A percentile compares a stretch with the other conserved stretches of the same genome.
phyloP scores from a whole-genome alignment of 2,888 invertebrate species.

The Xestia sexstrigata region DNA sequence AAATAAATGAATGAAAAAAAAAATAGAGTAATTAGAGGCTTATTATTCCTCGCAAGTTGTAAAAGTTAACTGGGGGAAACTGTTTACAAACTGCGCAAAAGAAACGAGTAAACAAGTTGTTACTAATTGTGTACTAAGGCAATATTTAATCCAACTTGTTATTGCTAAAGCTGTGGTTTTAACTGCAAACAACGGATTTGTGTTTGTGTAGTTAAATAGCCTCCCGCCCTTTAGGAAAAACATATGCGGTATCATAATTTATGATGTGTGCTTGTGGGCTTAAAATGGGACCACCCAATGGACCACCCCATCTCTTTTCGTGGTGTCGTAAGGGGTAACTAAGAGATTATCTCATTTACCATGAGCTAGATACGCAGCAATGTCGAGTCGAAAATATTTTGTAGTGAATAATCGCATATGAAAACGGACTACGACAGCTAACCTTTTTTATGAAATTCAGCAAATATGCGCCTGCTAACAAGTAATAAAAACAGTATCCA shows the following conservation, averaged over 20 bases:
- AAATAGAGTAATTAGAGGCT: slow-evolving; percentile 52
- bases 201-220: slow-evolving; percentile 42
- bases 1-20: slow-evolving; percentile 35
- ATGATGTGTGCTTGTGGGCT: slow-evolving; percentile 37
- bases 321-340: slow-evolving; percentile 7
- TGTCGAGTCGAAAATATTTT: background rate
- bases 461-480: too few relatives aligned
- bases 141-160: slow-evolving; percentile 61
- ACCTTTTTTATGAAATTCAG: background rate
- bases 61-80: slow-evolving; percentile 51
- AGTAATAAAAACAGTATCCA: background rate
- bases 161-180: slow-evolving; percentile 48
- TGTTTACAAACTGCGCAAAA: slow-evolving; percentile 56
- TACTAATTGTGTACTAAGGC: slow-evolving; percentile 54
- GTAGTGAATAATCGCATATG: background rate
- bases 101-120: slow-evolving; percentile 60
- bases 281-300: slow-evolving; percentile 30
- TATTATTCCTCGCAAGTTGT: slow-evolving; percentile 48
- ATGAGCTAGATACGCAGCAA: slow-evolving; percentile 2
- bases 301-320: slow-evolving; percentile 24
- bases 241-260: slow-evolving; percentile 40
- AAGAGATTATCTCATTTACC: slow-evolving; percentile 39
- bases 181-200: slow-evolving; percentile 37
- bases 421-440: background rate
- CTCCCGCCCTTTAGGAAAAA: slow-evolving; percentile 29